Percentiles rank a stretch among this genome's conserved stretches.
Conservation (phyloP, 2,888 invertebrate species). For the Phoronis australis region DNA sequence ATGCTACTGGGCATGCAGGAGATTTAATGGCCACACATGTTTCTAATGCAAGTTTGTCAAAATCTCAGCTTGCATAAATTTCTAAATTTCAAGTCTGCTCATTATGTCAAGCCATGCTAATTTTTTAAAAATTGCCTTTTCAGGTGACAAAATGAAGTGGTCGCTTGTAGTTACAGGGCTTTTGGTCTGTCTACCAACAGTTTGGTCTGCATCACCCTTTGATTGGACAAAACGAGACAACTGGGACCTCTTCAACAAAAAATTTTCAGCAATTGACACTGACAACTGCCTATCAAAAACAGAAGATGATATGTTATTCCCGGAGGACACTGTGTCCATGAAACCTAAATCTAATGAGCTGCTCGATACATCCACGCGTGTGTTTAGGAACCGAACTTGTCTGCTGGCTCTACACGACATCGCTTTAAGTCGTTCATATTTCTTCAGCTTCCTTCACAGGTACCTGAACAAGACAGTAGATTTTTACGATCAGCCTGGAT, state of each 20-base stretch:
- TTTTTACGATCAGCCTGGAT: conserved; percentile 88
- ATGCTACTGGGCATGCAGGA: no score
- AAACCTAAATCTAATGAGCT: conserved; percentile 49
- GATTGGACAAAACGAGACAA: conserved; percentile 88
- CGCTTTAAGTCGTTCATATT: conserved; percentile 92
- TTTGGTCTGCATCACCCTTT: no score
- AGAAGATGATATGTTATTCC: conserved; percentile 75
- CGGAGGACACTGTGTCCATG: conserved; percentile 81
- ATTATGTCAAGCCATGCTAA: no score
- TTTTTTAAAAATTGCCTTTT: no score
- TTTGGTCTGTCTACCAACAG: no score
- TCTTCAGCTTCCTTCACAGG: conserved; percentile 53
- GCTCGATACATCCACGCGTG: conserved; percentile 75
- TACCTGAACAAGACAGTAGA: conserved; percentile 29
- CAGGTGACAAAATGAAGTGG: no score
- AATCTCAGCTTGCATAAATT: no score
- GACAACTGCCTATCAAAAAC: conserved; percentile 90
- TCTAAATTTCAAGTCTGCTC: no score
- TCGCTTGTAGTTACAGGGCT: no score
- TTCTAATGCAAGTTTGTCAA: no score
- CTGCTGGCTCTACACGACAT: conserved; percentile 90
- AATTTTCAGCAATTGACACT: conserved; percentile 74
- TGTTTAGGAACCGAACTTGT: conserved; percentile 78
- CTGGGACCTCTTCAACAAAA: conserved; percentile 80
- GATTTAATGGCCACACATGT: no score